phyloP scores from a whole-genome alignment of 1,140 invertebrate genomes.

The Drosophila pruinosa region DNA sequence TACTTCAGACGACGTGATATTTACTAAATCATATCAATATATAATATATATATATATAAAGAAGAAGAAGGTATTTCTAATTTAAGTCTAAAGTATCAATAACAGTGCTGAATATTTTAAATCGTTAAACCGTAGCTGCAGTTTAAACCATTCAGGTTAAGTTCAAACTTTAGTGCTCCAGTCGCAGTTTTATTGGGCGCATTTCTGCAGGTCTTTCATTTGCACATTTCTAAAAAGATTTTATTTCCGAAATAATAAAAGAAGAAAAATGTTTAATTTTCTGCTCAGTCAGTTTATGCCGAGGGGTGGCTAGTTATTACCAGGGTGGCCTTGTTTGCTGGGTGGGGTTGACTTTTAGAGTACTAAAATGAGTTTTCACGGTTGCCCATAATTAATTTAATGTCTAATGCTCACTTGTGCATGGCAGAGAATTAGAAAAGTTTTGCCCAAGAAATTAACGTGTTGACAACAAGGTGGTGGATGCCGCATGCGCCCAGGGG shows the following conservation, averaged over 20 bases:
- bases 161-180: neutral
- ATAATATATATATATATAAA: no score
- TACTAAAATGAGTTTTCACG: constrained; percentile 44
- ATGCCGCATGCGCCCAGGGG: neutral
- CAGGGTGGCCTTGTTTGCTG: neutral
- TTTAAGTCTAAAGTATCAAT: no score
- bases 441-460: constrained; percentile 37
- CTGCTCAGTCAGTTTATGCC: constrained; percentile 1
- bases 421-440: constrained; percentile 44
- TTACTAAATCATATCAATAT: no score
- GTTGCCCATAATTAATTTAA: constrained; percentile 63
- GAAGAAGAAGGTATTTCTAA: no score
- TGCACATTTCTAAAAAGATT: constrained; percentile 9
- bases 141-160: neutral
- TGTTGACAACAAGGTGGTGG: constrained; percentile 28
- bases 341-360: constrained; percentile 5
- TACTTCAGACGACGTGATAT: no score
- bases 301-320: constrained; percentile 18
- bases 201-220: constrained; percentile 29
- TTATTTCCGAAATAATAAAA: neutral
- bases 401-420: constrained; percentile 52
- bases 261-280: constrained; percentile 29
- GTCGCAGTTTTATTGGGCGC: neutral
- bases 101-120: no score
- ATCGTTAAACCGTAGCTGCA: no score